phyloP scores from a whole-genome alignment of 2,797 vertebrate genomes.

The Chaetodon trifasciatus region DNA sequence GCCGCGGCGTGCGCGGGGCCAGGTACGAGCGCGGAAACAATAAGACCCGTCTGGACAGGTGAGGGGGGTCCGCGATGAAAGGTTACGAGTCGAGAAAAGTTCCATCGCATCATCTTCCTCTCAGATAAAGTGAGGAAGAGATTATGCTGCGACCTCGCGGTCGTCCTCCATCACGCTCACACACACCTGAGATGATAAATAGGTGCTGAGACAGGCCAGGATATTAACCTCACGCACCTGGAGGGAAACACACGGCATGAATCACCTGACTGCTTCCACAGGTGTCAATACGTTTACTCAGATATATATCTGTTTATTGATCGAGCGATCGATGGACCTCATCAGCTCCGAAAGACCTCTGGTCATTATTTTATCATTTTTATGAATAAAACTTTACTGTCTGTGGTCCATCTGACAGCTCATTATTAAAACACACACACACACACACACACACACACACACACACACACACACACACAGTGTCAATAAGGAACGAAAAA shows the following conservation, averaged over 20 bases:
- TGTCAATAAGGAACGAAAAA: no score
- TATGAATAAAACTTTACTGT: no score
- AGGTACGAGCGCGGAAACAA: slow-evolving; percentile 77
- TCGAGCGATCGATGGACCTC: no score
- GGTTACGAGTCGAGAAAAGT: slow-evolving; percentile 72
- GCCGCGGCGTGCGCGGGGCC: slow-evolving; percentile 74
- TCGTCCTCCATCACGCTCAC: slow-evolving; percentile 58
- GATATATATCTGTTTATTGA: no score
- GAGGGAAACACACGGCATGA: background rate
- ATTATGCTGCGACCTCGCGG: slow-evolving; percentile 47
- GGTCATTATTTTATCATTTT: no score
- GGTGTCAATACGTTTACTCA: no score
- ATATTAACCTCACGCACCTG: slow-evolving; percentile 72
- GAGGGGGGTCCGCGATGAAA: slow-evolving; percentile 55
- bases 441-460: no score
- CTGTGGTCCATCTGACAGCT: no score
- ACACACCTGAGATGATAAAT: slow-evolving; percentile 76
- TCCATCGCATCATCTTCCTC: slow-evolving; percentile 67
- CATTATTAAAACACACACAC: no score
- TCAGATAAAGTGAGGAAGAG: slow-evolving; percentile 65
- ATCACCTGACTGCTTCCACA: background rate
- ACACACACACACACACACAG: no score
- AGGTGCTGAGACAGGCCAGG: slow-evolving; percentile 72
- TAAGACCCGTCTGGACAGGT: slow-evolving; percentile 77
- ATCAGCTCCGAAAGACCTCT: no score